A percentile compares a stretch with the other conserved stretches of the same genome.
These are phyloP conservation scores for Allygus modestus DNA, from an alignment of 2,888 invertebrate genomes.

Conservation along the genomic window DNA sequence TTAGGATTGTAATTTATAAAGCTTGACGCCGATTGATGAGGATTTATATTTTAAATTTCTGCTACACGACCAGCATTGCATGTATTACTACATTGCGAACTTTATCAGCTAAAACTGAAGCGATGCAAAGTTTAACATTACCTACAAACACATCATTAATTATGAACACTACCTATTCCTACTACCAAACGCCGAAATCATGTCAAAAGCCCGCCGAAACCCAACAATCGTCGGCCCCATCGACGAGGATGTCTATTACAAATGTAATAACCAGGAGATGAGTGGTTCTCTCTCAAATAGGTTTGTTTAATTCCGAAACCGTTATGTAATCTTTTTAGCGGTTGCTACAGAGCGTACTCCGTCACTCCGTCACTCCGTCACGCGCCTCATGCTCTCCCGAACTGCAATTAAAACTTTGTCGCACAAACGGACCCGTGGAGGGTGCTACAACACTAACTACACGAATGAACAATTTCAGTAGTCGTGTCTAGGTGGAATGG, in stretches of 20 bases:
- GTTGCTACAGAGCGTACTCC: background rate
- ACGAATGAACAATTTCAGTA: slow-evolving; percentile 6
- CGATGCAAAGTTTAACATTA: no score
- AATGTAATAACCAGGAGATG: slow-evolving; percentile 48
- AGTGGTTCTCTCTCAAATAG: slow-evolving; percentile 22
- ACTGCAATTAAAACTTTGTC: slow-evolving; percentile 40
- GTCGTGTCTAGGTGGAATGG: slow-evolving; percentile 42
- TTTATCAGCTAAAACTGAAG: no score
- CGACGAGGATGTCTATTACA: slow-evolving; percentile 40
- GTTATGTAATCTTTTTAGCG: slow-evolving; percentile 49
- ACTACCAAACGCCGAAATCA: background rate
- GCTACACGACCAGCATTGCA: no score
- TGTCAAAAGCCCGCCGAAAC: background rate
- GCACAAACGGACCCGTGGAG: slow-evolving; percentile 9
- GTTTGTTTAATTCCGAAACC: slow-evolving; percentile 56
- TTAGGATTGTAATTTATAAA: no score
- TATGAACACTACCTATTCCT: no score
- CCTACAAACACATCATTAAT: no score
- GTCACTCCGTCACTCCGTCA: background rate
- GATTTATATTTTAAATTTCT: no score
- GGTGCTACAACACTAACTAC: background rate
- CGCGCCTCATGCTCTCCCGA: background rate
- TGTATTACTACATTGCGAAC: no score
- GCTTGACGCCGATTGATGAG: no score
- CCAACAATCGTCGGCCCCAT: background rate